Conservation (phyloP, 2,888 invertebrate species). For the Matsumyia berberina region DNA sequence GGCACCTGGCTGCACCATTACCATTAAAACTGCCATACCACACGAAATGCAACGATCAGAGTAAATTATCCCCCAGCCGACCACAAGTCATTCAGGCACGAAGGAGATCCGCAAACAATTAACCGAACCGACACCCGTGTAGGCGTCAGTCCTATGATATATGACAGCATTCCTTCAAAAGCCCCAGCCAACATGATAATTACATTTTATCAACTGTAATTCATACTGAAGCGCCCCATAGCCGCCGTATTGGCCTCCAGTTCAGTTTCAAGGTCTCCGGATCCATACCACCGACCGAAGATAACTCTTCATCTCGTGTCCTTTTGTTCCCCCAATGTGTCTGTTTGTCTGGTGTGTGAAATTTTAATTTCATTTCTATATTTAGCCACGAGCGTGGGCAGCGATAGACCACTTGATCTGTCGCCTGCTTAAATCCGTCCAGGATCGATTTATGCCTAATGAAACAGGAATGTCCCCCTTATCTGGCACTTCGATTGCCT, state of each 20-base stretch:
- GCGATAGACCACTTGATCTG: slow-evolving; percentile 50
- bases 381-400: slow-evolving; percentile 70
- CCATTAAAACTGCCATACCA: slow-evolving; percentile 25
- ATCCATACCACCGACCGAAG: neutral
- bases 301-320: slow-evolving; percentile 25
- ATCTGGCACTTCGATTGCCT: slow-evolving; percentile 70
- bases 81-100: slow-evolving; percentile 43
- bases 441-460: slow-evolving; percentile 70
- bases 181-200: slow-evolving; percentile 70
- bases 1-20: slow-evolving; percentile 10
- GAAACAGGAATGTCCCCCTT: slow-evolving; percentile 64
- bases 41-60: slow-evolving; percentile 42
- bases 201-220: slow-evolving; percentile 71
- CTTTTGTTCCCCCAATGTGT: slow-evolving; percentile 22
- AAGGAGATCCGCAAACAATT: slow-evolving; percentile 51
- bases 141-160: slow-evolving; percentile 73
- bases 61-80: slow-evolving; percentile 31
- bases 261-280: slow-evolving; percentile 57
- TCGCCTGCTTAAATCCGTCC: slow-evolving; percentile 46
- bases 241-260: slow-evolving; percentile 21
- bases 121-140: slow-evolving; percentile 58
- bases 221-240: slow-evolving; percentile 13
- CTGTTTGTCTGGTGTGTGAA: slow-evolving; percentile 30
- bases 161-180: slow-evolving; percentile 72
- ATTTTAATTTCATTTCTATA: slow-evolving; percentile 73